These are phyloP conservation scores for Oryzias celebensis DNA, from an alignment of 2,113 vertebrate species.

Conservation along the genomic window DNA sequence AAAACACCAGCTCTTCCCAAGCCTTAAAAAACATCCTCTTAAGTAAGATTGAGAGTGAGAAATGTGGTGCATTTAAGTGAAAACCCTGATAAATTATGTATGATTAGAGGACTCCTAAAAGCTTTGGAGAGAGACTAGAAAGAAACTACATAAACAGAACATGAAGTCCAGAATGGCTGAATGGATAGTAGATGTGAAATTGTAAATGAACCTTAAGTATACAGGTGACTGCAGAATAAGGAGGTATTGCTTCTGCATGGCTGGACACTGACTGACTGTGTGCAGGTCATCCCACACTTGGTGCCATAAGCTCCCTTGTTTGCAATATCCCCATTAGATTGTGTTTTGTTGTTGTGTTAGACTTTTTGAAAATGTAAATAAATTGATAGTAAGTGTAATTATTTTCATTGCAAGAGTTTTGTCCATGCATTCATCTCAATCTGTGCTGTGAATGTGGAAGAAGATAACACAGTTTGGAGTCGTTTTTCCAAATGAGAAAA, in stretches of 20 bases:
- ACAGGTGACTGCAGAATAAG: slow-evolving; percentile 72
- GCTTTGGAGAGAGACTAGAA: slow-evolving; percentile 70
- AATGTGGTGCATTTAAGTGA: slow-evolving; percentile 75
- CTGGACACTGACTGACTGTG: slow-evolving; percentile 36
- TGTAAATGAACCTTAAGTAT: slow-evolving; percentile 74
- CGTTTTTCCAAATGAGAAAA: slow-evolving; percentile 50
- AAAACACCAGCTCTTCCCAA: slow-evolving; percentile 38
- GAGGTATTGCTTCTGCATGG: slow-evolving; percentile 62
- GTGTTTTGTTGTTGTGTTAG: slow-evolving; percentile 1
- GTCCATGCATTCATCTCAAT: neutral
- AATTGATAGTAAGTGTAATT: neutral
- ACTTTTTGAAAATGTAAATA: neutral
- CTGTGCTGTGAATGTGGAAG: slow-evolving; percentile 4
- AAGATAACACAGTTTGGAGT: slow-evolving; percentile 27
- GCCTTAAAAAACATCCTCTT: slow-evolving; percentile 63
- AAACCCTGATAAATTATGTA: slow-evolving; percentile 78
- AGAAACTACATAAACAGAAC: slow-evolving; percentile 75
- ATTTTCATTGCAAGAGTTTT: neutral
- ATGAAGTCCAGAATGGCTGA: slow-evolving; percentile 59
- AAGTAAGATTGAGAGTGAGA: slow-evolving; percentile 76
- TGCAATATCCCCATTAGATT: slow-evolving; percentile 3
- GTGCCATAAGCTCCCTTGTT: slow-evolving; percentile 9
- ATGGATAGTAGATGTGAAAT: slow-evolving; percentile 72
- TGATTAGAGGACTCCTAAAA: slow-evolving; percentile 79
- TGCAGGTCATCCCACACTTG: slow-evolving; percentile 43